Evolutionary conservation across 2,797 vertebrate species (phyloP).

Genomic region (Arnoldichthys spilopterus): DNA sequence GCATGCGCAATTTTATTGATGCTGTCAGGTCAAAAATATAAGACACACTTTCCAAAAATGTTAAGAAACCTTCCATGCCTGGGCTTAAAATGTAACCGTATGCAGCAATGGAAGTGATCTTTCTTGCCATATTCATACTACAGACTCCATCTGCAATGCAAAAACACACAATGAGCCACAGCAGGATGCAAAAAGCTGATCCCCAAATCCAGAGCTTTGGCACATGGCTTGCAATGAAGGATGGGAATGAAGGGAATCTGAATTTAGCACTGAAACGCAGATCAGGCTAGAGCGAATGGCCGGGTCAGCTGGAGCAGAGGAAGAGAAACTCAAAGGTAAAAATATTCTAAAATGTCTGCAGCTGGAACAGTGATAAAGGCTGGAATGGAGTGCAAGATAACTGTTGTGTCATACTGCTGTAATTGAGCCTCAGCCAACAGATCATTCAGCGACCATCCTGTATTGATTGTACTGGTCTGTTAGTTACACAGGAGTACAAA

Average conservation of each 20-base stretch:
- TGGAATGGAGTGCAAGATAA: background rate
- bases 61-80: background rate
- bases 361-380: background rate
- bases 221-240: background rate
- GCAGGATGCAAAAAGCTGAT: slow-evolving; percentile 11
- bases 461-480: background rate
- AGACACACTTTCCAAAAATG: background rate
- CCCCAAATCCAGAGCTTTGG: background rate
- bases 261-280: background rate
- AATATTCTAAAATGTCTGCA: background rate
- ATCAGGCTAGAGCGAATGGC: background rate
- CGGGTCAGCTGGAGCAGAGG: background rate
- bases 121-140: background rate
- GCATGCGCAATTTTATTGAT: slow-evolving; percentile 8
- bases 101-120: background rate
- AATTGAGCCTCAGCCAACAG: background rate
- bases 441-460: background rate
- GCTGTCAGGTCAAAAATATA: slow-evolving; percentile 5
- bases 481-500: background rate
- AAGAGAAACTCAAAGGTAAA: background rate
- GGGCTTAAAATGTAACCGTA: no score
- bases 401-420: background rate
- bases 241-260: background rate
- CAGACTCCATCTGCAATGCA: background rate
- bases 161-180: background rate